Percentiles rank a stretch among this genome's conserved stretches.
These are phyloP conservation scores for Cyprinodon brontotheroides DNA, from an alignment of 2,113 vertebrate genomes.

Conservation along the genomic window DNA sequence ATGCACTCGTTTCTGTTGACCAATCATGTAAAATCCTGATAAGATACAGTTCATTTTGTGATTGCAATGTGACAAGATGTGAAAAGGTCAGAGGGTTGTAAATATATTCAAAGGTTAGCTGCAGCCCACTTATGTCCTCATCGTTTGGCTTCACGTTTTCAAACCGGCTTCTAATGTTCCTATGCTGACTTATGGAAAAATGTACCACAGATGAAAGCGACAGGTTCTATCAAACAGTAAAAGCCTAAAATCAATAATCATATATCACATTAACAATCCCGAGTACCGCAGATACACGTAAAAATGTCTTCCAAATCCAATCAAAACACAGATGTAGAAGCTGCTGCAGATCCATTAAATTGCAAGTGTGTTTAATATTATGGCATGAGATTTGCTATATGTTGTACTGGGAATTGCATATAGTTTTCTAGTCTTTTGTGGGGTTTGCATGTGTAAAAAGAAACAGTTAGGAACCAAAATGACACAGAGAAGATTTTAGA, in stretches of 20 bases:
- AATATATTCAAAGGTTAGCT: not conserved
- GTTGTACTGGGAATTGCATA: conserved; percentile 4
- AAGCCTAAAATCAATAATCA: not conserved
- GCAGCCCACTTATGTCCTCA: not conserved
- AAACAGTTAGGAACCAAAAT: conserved; percentile 16
- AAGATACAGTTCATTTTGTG: not conserved
- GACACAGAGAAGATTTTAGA: not conserved
- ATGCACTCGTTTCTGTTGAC: not conserved
- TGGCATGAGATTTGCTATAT: not conserved
- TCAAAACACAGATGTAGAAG: not conserved
- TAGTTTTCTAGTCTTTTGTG: not conserved
- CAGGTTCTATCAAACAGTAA: not conserved
- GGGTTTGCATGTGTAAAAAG: conserved; percentile 3
- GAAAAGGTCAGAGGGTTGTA: not conserved
- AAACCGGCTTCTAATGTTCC: not conserved
- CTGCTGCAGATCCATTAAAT: not conserved
- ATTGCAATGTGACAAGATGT: not conserved
- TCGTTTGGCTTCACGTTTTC: not conserved
- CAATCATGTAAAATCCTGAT: not conserved
- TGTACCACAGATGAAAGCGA: not conserved
- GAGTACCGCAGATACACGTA: not conserved
- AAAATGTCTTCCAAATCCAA: not conserved
- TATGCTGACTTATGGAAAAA: not conserved
- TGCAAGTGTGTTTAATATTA: conserved; percentile 2
- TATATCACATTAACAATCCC: not conserved